Evolutionary conservation across 2,113 vertebrate genomes (phyloP), one percentile per base, ranked within the genome.

Genomic region (Mustela lutreola): DNA sequence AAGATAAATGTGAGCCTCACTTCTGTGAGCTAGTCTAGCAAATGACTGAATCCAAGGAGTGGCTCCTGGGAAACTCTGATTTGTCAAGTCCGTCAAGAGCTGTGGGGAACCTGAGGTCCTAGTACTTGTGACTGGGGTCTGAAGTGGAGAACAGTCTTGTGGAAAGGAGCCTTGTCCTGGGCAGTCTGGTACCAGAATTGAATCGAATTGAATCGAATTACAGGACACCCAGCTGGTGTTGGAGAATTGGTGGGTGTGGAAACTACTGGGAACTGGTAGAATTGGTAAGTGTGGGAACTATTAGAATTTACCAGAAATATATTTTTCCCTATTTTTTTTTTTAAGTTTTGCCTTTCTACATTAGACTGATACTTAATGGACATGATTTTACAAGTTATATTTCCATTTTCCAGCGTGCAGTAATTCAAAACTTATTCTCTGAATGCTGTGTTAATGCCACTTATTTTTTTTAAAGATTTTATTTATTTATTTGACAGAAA

Each of bases 271-370:
- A 60, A 60, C 7, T 22, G 58, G 21, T 22, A 53, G n/a, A 84
- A 39, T 50, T 26, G 11, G 18, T 45, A 62, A 82, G 62, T 18
- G 42, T 39, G 33, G 81, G 50, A 8, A 62, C 48, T 15, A 60
- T 14, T 62, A 62, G 60, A 26, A 62, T 62, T 94, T 53, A 70
- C 36, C 65, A 89, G 63, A 89, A 94, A 87, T 56, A 48, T 9
- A 31, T n/a, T 48, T 89, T 60, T 86, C 81, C 56, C 45, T 65
- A 45, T 84, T 22, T 87, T 88, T 90, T 36, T 36, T 97, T 62
- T 62, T 24, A 33, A 76, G 21, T 91, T 85, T 84, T 93, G 65
- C 14, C 28, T 93, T 91, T 75, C 42, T 50, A 67, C 75, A 7
- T 87, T 58, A 83, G 50, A 58, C 11, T 63, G 76, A 58, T 62